Conservation (phyloP, 2,113 vertebrate species). For the Paramormyrops kingsleyae region DNA sequence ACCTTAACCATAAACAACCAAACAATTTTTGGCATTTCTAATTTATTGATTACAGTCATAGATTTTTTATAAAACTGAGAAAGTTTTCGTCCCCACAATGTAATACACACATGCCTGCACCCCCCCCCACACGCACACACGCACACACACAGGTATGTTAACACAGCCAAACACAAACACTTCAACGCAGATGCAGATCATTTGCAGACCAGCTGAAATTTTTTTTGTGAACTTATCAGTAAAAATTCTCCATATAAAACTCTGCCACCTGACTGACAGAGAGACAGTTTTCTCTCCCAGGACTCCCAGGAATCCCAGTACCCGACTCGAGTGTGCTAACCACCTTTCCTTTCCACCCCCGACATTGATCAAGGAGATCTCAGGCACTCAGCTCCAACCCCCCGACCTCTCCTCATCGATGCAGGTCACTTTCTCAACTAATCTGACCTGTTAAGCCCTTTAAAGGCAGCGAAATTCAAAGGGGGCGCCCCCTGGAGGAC, state of each 20-base stretch:
- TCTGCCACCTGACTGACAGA: background rate
- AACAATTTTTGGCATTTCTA: background rate
- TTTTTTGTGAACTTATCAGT: background rate
- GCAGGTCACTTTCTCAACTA: conserved; percentile 30
- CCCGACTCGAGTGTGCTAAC: background rate
- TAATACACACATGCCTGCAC: too few relatives aligned
- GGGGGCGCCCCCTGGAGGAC: conserved; percentile 25
- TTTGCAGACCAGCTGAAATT: background rate
- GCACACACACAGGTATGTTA: background rate
- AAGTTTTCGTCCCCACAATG: background rate
- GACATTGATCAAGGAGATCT: background rate
- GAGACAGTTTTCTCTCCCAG: background rate
- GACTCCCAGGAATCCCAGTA: background rate
- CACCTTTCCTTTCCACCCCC: background rate
- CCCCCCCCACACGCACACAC: too few relatives aligned
- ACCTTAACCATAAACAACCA: background rate
- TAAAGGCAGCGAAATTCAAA: conserved; percentile 41
- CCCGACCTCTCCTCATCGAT: background rate
- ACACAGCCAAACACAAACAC: background rate
- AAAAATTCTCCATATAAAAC: background rate
- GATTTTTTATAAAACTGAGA: background rate
- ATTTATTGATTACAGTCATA: background rate
- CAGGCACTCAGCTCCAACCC: background rate
- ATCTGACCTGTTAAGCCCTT: conserved; percentile 40
- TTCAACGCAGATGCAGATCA: background rate